Evolutionary conservation across 92 coral and sea anemone species (phyloP), one percentile per base, ranked within the genome.

Genomic region (Siderastrea siderea): DNA sequence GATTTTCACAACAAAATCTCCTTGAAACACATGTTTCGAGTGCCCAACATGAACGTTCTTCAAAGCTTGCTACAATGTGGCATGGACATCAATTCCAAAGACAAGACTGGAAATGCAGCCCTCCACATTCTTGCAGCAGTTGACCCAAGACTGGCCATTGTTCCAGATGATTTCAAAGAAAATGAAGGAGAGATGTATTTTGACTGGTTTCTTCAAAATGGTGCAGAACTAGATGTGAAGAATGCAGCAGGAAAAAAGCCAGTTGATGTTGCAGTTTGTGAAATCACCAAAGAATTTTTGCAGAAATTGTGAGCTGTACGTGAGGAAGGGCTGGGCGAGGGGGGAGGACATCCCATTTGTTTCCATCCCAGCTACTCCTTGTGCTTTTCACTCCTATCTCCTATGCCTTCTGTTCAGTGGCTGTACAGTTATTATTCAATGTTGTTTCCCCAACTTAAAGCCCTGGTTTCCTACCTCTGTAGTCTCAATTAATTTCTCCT

Each of bases 241-340:
- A 90, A 90, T 79, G 64, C 74, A 14, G 82, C 81, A 67, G 89
- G 89, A 51, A 85, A 90, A 49, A 17, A 62, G 58, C 93, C 93
- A 15, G 81, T 90, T n/a, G 93, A 90, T 57, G 52, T 84, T 46
- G 93, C 93, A 47, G 83, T 90, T 63, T 77, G 78, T 10, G 90
- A 90, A 63, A 70, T 71, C 47, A 55, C 86, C 51, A 90, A 84
- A 72, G 80, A 47, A 73, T 17, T 83, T 60, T 72, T 83, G 43
- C 79, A 83, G 63, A 13, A 14, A 44, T 44, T 47, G 45, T 81
- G 7, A 81, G 54, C 13, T 52, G 13, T 26, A 52, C 50, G 9
- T 7, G 15, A 19, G 38, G 71, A 66, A 4, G 12, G 46, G 38
- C 61, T 3, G 9, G 6, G 71, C 1, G 11, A 17, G 6, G 5